Evolutionary conservation across 2,888 invertebrate genomes (phyloP).

Genomic region (Plagodis dolabraria): DNA sequence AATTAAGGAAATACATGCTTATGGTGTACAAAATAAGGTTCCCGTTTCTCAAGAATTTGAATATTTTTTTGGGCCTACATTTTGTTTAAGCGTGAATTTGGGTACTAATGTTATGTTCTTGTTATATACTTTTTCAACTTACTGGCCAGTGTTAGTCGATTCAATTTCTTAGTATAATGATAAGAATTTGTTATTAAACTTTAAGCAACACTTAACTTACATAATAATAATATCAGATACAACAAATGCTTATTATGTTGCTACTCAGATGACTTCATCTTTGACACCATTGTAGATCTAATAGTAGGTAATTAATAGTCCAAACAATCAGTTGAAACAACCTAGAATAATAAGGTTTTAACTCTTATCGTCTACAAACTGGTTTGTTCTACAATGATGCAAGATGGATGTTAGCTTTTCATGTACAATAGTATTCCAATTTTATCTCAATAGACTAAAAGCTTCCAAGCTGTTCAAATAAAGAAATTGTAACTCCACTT

Average conservation of each 20-base stretch:
- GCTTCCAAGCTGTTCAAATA: constrained; percentile 70
- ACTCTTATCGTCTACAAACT: not conserved
- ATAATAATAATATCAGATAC: constrained; percentile 72
- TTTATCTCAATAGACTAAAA: constrained; percentile 75
- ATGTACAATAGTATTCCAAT: constrained; percentile 68
- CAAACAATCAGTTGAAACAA: no score
- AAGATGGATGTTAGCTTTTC: constrained; percentile 51
- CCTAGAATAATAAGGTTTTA: no score
- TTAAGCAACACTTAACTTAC: constrained; percentile 51
- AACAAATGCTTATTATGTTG: constrained; percentile 72
- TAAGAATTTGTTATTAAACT: constrained; percentile 63
- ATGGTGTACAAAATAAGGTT: constrained; percentile 71
- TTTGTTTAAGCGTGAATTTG: constrained; percentile 48
- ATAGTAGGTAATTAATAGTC: not conserved
- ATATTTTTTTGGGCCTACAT: constrained; percentile 59
- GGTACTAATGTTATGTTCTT: constrained; percentile 48
- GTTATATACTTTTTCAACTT: constrained; percentile 47
- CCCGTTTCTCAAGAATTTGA: constrained; percentile 50
- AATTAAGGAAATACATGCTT: constrained; percentile 69
- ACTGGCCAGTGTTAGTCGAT: constrained; percentile 72
- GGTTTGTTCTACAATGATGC: constrained; percentile 44
- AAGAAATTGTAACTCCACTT: constrained; percentile 80
- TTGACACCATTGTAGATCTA: constrained; percentile 46
- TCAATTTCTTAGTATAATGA: constrained; percentile 53
- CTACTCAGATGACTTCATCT: constrained; percentile 54